These are phyloP conservation scores for Cotesia congregata DNA, from an alignment of 2,888 invertebrate species.

Conservation along the genomic window DNA sequence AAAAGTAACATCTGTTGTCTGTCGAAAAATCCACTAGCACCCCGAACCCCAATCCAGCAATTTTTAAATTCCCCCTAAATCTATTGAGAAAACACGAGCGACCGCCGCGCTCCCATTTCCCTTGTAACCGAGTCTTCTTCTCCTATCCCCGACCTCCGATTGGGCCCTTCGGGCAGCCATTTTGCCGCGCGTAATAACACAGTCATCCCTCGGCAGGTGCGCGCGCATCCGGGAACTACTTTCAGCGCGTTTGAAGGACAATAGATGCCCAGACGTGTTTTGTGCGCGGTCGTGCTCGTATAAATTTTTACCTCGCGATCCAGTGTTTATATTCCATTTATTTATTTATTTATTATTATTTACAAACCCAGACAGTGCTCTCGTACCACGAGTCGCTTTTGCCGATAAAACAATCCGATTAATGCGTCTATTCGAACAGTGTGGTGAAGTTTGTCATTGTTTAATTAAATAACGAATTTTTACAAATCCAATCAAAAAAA, in stretches of 20 bases:
- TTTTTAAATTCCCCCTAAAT: constrained; percentile 29
- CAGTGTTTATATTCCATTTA: constrained; percentile 53
- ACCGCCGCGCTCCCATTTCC: constrained; percentile 41
- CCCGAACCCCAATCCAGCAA: constrained; percentile 18
- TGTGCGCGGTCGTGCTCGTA: constrained; percentile 68
- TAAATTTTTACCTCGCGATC: constrained; percentile 46
- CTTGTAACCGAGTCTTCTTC: constrained; percentile 42
- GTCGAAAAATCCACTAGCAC: constrained; percentile 30
- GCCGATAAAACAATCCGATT: no score
- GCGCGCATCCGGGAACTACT: constrained; percentile 68
- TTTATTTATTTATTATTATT: constrained; percentile 10
- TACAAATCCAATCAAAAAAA: no score
- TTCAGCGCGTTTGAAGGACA: constrained; percentile 70
- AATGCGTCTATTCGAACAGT: no score
- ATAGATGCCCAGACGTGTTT: constrained; percentile 69
- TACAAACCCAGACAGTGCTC: not conserved
- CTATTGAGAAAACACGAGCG: constrained; percentile 37
- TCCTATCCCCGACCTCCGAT: constrained; percentile 45
- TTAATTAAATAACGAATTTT: no score
- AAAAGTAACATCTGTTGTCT: constrained; percentile 41
- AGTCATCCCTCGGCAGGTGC: constrained; percentile 60
- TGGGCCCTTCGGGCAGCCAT: constrained; percentile 57
- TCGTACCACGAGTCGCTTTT: no score
- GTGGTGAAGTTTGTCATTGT: no score
- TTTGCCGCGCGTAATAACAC: constrained; percentile 58